Evolutionary conservation across 2,797 vertebrate genomes (phyloP).

Genomic region (Dallia pectoralis): DNA sequence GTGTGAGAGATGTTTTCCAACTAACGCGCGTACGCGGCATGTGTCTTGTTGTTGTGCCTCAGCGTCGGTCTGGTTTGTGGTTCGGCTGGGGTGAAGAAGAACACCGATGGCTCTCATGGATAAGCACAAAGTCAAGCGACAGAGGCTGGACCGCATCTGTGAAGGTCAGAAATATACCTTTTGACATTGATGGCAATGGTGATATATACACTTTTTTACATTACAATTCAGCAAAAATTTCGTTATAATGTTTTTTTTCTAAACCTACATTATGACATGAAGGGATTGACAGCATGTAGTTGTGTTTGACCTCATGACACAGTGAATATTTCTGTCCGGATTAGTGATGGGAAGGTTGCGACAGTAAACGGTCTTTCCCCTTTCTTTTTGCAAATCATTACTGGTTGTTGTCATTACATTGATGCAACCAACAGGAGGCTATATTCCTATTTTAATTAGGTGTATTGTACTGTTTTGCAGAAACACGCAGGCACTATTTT

Average conservation of each 20-base stretch:
- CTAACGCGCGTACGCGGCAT: not conserved
- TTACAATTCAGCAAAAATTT: not conserved
- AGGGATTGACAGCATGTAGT: not conserved
- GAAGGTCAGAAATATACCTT: slow-evolving; percentile 81
- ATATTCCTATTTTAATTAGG: no score
- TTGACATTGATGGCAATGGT: not conserved
- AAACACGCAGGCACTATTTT: no score
- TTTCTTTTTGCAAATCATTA: no score
- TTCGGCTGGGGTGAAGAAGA: slow-evolving; percentile 4
- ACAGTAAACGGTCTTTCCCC: not conserved
- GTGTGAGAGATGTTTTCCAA: not conserved
- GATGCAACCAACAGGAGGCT: no score
- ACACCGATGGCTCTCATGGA: slow-evolving; percentile 87
- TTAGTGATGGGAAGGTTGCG: not conserved
- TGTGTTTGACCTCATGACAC: not conserved
- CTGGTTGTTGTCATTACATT: no score
- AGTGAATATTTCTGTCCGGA: not conserved
- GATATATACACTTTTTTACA: not conserved
- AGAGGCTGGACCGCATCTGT: slow-evolving; percentile 98
- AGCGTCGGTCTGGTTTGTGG: not conserved
- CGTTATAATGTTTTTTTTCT: not conserved
- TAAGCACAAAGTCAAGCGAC: slow-evolving; percentile 99
- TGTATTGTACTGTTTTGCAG: no score
- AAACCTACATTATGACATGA: not conserved
- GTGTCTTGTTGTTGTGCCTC: not conserved